phyloP scores from a whole-genome alignment of 2,888 invertebrate species.

The Lasioglossum morio region DNA sequence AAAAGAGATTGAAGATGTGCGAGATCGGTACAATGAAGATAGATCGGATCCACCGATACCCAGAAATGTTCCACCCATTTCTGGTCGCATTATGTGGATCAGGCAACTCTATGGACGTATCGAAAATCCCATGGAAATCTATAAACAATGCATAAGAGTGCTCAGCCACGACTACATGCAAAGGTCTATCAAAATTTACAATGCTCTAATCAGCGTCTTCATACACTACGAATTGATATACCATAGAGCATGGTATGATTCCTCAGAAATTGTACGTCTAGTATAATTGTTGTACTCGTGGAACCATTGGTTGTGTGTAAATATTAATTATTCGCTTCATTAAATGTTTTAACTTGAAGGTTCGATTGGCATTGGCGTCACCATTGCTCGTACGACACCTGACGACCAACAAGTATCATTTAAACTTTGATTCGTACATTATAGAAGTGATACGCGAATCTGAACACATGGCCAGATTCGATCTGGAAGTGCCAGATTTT shows the following conservation, averaged over 20 bases:
- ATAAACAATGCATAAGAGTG: constrained; percentile 84
- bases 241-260: constrained; percentile 92
- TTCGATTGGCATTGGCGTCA: constrained; percentile 88
- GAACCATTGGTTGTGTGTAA: not conserved
- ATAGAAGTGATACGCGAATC: constrained; percentile 91
- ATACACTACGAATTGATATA: constrained; percentile 93
- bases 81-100: constrained; percentile 94
- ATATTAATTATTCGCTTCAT: not conserved
- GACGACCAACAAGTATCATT: constrained; percentile 87
- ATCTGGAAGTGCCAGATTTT: constrained; percentile 90
- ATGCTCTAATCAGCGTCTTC: constrained; percentile 91
- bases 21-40: constrained; percentile 92
- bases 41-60: constrained; percentile 90
- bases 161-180: constrained; percentile 89
- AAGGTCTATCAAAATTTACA: constrained; percentile 91
- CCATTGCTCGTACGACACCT: constrained; percentile 90
- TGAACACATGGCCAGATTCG: constrained; percentile 92
- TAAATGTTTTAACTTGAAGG: constrained; percentile 82
- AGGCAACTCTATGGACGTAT: constrained; percentile 91
- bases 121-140: constrained; percentile 90
- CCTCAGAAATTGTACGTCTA: constrained; percentile 88
- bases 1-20: constrained; percentile 89
- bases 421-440: constrained; percentile 91
- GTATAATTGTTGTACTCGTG: not conserved
- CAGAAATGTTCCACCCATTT: constrained; percentile 91